Base-by-base conservation (phyloP, 2,888 invertebrate species). In the Lydus trimaculatus region DNA sequence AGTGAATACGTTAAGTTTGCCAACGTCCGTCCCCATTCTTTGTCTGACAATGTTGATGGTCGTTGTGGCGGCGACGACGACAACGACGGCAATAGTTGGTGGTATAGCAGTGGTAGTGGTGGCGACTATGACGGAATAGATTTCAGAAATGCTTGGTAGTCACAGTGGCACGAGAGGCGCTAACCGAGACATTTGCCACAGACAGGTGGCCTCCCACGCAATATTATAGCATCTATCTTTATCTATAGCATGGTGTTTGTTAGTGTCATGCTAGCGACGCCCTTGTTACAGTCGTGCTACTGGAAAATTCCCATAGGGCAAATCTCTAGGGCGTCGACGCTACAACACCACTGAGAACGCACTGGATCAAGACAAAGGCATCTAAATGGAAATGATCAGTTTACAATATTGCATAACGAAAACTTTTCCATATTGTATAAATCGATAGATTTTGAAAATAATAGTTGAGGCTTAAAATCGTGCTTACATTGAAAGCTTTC, bases 111-210 rank as follows among this genome's bases (percentile, higher is more conserved):
- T 56, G 58, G 62, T 60, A 61, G 63, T 63, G 39, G 31, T 31
- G 64, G 52, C n/a, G 64, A 36, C 48, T 62, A 65, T 58, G 76
- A 73, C 69, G 74, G 75, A 78, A 81, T 80, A 81, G 80, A 81
- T 81, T 80, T 81, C 80, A 80, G 81, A 81, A 80, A 78, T 77
- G 78, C 75, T 78, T 75, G 73, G 72, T 72, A 72, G 72, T 73
- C 66, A 74, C 69, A 72, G 72, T 70, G 72, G 73, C 72, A 71
- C 69, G 65, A 78, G 80, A 79, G 80, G 82, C 79, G 82, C 81
- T 83, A 82, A 82, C 82, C 82, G 82, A 82, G 83, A 83, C 83
- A 82, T 83, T 84, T 83, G 83, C 84, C 82, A 83, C 83, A 82
- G 83, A 83, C 84, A 84, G 83, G 83, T 83, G 82, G 82, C 83